Conservation (phyloP, 2,113 vertebrate genomes). For the Monopterus albus region DNA sequence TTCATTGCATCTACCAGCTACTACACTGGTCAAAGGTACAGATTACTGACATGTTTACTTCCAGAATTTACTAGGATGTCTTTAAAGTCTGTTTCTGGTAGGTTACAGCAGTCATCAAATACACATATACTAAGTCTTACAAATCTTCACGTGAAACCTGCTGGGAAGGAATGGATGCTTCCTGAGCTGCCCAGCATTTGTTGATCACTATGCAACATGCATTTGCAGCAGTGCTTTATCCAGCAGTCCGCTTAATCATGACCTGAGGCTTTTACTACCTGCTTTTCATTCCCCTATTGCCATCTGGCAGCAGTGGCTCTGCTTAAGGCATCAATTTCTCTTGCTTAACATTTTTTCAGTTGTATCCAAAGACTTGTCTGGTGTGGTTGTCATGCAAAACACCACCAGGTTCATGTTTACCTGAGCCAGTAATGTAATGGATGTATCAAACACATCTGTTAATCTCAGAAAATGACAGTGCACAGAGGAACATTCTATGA, state of each 20-base stretch:
- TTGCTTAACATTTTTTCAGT: conserved; percentile 52
- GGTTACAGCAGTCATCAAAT: conserved; percentile 32
- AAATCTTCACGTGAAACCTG: conserved; percentile 44
- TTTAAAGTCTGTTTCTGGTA: conserved; percentile 39
- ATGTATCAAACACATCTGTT: conserved; percentile 61
- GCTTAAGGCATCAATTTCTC: conserved; percentile 64
- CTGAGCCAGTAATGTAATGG: conserved; percentile 48
- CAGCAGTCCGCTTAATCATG: conserved; percentile 55
- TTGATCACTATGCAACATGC: conserved; percentile 61
- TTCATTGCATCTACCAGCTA: conserved; percentile 27
- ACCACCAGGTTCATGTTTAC: conserved; percentile 21
- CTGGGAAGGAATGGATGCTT: conserved; percentile 29
- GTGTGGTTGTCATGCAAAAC: conserved; percentile 49
- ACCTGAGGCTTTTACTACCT: conserved; percentile 64
- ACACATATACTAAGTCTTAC: conserved; percentile 25
- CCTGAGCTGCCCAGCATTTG: conserved; percentile 46
- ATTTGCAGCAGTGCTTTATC: conserved; percentile 54
- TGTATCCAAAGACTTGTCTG: conserved; percentile 45
- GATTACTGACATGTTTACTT: conserved; percentile 47
- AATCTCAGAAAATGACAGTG: conserved; percentile 51
- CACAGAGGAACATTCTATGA: conserved; percentile 48
- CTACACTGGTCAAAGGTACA: conserved; percentile 51
- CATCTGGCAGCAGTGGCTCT: conserved; percentile 73
- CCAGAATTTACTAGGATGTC: conserved; percentile 23
- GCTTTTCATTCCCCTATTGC: conserved; percentile 61